phyloP scores from a whole-genome alignment of 2,113 vertebrate genomes.

The Eulacestoma nigropectus region DNA sequence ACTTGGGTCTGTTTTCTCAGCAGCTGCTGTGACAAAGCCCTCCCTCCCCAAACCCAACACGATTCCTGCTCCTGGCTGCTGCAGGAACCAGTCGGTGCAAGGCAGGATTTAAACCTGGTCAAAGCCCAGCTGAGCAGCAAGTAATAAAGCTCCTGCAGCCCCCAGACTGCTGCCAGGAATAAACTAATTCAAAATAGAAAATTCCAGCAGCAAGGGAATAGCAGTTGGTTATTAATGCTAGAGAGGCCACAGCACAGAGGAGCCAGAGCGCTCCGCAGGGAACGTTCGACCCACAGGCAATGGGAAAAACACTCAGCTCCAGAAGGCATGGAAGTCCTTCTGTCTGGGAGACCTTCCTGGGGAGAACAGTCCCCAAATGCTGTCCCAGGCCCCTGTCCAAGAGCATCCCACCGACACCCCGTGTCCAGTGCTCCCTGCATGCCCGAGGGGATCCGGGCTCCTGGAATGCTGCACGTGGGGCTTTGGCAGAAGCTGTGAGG shows the following conservation, averaged over 20 bases:
- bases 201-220: neutral
- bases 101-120: neutral
- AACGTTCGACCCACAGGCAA: accelerated
- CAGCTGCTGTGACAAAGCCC: neutral
- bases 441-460: accelerated
- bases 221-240: neutral
- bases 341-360: neutral
- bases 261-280: accelerated
- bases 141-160: neutral
- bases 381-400: neutral
- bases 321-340: neutral
- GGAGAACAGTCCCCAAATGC: neutral
- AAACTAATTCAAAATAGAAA: neutral
- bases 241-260: neutral
- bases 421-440: accelerated
- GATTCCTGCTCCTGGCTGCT: neutral
- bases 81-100: accelerated
- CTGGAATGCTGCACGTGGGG: neutral
- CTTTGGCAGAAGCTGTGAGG: neutral
- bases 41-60: neutral
- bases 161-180: neutral
- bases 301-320: neutral
- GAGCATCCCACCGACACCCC: neutral
- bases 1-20: neutral
- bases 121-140: neutral